phyloP scores from a whole-genome alignment of 2,888 invertebrate genomes.

The Hypselothyrea guttata region DNA sequence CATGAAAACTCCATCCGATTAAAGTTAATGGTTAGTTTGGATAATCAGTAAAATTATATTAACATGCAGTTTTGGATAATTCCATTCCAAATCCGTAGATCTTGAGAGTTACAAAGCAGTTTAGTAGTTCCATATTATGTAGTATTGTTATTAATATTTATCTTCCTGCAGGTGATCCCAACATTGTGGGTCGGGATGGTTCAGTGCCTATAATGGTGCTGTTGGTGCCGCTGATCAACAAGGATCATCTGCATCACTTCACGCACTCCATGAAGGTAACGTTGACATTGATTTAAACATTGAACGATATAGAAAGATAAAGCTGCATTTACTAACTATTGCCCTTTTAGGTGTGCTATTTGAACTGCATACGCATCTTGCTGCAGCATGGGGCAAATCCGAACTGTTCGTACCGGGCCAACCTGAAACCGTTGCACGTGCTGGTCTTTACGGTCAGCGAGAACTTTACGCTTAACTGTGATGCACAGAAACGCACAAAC shows the following conservation, averaged over 20 bases:
- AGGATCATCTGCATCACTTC: constrained; percentile 88
- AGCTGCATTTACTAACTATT: too few species aligned
- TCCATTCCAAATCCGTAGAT: too few species aligned
- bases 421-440: constrained; percentile 87
- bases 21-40: too few species aligned
- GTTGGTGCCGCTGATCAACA: constrained; percentile 88
- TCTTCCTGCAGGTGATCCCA: constrained; percentile 84
- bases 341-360: constrained; percentile 85
- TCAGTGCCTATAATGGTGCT: constrained; percentile 89
- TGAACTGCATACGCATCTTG: constrained; percentile 87
- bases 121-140: too few species aligned
- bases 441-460: constrained; percentile 88
- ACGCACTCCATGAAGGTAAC: constrained; percentile 89
- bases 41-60: too few species aligned
- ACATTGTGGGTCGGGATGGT: constrained; percentile 88
- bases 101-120: too few species aligned
- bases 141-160: too few species aligned
- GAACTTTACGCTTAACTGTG: constrained; percentile 87
- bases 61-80: too few species aligned
- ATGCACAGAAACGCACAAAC: constrained; percentile 86
- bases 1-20: too few species aligned
- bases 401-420: constrained; percentile 87
- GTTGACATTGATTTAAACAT: too few species aligned
- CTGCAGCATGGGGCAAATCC: constrained; percentile 88
- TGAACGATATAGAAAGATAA: too few species aligned